phyloP scores from a whole-genome alignment of 2,888 invertebrate species.

The Tyria jacobaeae region DNA sequence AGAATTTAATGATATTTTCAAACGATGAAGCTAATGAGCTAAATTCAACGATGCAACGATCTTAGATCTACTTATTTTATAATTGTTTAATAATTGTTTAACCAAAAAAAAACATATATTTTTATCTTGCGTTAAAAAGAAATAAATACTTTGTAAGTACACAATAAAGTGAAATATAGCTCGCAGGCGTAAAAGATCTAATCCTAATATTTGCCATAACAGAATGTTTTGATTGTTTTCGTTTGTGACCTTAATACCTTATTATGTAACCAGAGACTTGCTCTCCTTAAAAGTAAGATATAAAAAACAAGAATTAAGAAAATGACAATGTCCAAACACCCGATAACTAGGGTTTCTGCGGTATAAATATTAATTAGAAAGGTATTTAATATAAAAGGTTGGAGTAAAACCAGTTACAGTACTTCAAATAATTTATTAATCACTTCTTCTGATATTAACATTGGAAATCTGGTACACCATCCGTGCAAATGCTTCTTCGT shows the following conservation, averaged over 20 bases:
- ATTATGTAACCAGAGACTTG: neutral
- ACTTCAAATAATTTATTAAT: conserved; percentile 38
- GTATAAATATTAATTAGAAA: neutral
- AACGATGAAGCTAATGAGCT: too few species aligned
- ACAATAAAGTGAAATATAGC: neutral
- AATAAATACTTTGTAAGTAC: neutral
- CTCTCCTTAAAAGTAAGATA: neutral
- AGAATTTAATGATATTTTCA: too few species aligned
- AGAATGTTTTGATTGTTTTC: neutral
- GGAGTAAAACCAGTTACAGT: conserved; percentile 60
- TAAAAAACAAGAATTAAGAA: neutral
- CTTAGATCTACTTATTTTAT: too few species aligned
- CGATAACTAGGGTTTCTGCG: neutral
- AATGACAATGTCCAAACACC: neutral
- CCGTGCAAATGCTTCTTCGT: conserved; percentile 53
- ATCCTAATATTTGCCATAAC: neutral
- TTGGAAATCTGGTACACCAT: conserved; percentile 53
- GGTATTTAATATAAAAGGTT: conserved; percentile 28
- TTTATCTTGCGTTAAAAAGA: too few species aligned
- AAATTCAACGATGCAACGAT: too few species aligned
- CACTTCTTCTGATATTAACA: conserved; percentile 46
- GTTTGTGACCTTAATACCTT: neutral
- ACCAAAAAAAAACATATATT: too few species aligned
- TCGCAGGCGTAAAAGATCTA: neutral
- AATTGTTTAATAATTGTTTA: too few species aligned